phyloP scores from a whole-genome alignment of 1,140 invertebrate species.

The Trypoxylus dichotomus region DNA sequence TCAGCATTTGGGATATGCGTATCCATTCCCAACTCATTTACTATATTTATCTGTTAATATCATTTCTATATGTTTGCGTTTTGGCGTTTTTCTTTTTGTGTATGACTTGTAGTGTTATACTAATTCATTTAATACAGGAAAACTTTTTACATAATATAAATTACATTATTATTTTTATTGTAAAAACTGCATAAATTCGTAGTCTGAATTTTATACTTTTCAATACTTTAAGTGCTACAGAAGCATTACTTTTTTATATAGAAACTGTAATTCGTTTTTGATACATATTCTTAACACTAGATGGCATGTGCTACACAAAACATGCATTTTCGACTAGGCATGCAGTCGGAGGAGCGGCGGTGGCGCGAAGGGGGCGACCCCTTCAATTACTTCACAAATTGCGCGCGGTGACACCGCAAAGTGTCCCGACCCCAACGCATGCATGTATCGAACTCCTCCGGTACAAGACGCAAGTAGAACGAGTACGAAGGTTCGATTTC shows the following conservation, averaged over 20 bases:
- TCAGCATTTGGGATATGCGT: too few relatives aligned
- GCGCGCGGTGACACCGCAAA: not conserved
- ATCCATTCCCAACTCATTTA: too few relatives aligned
- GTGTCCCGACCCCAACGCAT: not conserved
- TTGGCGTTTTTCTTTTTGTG: not conserved
- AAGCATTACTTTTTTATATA: too few relatives aligned
- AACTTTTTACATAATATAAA: too few relatives aligned
- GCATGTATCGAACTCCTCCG: not conserved
- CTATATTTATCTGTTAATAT: too few relatives aligned
- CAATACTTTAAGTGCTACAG: too few relatives aligned
- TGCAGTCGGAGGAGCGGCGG: not conserved
- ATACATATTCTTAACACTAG: conserved; percentile 23
- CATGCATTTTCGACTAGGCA: conserved; percentile 21
- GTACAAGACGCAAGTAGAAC: not conserved
- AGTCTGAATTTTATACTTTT: too few relatives aligned
- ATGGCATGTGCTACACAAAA: conserved; percentile 32
- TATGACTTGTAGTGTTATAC: not conserved
- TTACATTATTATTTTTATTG: not conserved
- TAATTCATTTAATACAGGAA: not conserved
- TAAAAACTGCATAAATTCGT: too few relatives aligned
- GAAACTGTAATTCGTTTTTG: not conserved
- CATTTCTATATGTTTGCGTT: too few relatives aligned
- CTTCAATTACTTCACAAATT: conserved; percentile 22
- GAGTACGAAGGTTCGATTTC: not conserved
- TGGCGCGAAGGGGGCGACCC: not conserved